Base-by-base conservation (phyloP, 2,888 invertebrate species). In the Calameuta idolon region DNA sequence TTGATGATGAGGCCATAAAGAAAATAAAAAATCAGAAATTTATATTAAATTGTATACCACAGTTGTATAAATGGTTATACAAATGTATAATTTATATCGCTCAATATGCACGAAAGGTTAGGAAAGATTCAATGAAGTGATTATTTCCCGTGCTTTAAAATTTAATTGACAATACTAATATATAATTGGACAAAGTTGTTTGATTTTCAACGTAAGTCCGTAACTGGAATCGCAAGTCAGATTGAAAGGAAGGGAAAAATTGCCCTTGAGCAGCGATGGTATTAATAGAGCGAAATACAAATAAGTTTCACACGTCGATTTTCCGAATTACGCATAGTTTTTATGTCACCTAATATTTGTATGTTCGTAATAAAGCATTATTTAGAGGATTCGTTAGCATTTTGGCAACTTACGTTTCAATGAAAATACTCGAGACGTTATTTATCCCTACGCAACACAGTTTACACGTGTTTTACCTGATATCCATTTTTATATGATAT, bases 81-180 rank as follows among this genome's bases (percentile, higher is more conserved):
- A 55, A 23, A 55, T 9, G 55, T 55, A 55, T 55, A 23, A 55
- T 23, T 55, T 23, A 55, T 23, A 15, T 40, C 4, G 40, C 40
- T 40, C 40, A 40, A 15, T 15, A 40, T 15, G 40, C 15, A 23
- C 55, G 23, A 3, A 71, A 71, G 34, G 34, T 34, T 31, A 71
- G 71, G 71, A 71, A 23, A 71, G 15, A 71, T 71, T 71, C 9
- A 71, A 71, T 71, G n/a, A 31, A 34, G 12, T 34, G 15, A 31
- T 71, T 15, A 55, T 23, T 55, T 34, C 71, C 79, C 78, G 78
- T 84, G 79, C 84, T 83, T 85, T 83, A 83, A 85, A 89, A 87
- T 89, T 89, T 89, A 89, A 89, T 89, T 89, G 89, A 89, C 89
- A 87, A 85, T 89, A 89, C 85, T 84, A 88, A 87, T 86, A 84